Evolutionary conservation across 1,140 invertebrate genomes (phyloP), one percentile per base, ranked within the genome.

Genomic region (Drosophila auraria): DNA sequence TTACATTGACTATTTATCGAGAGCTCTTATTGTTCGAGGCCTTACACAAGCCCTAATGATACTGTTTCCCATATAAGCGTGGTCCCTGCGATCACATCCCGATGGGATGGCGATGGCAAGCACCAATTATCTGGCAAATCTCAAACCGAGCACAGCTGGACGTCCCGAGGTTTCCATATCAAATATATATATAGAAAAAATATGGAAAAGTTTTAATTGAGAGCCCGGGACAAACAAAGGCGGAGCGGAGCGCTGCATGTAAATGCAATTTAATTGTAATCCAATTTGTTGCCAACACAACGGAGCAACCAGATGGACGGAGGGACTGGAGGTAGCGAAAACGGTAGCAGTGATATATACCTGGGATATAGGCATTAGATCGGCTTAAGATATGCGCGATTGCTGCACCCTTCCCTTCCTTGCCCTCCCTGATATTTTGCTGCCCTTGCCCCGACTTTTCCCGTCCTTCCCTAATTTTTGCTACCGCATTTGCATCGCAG

Each of bases 221-320:
- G 81, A 66, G 54, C 36, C 69, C 60, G 49, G 27, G 53, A 40
- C 49, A 64, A 82, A 82, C 83, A 86, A 86, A 70, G 62, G 51
- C 58, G 44, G 23, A 51, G 54, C 54, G 38, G 44, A 61, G 53
- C 70, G 33, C 47, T 53, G 57, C 78, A 90, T 86, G 86, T 86
- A 90, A 90, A 90, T 90, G 71, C 58, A 90, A 90, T 90, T 90
- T 90, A 90, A 90, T 90, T 90, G 86, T 90, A 90, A 90, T 90
- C 86, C 86, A 90, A 90, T 90, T 90, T 90, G 86, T 86, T 74
- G 87, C 64, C 78, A 79, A 72, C 68, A 58, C 65, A 71, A 60
- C 57, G 63, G 63, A 62, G 58, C 56, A 58, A 36, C 45, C 45
- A 62, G 53, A 51, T 42, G 44, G 8, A 74, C 56, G 42, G 47